Base-by-base conservation (phyloP, 92 coral and sea anemone genomes). In the Virgularia gustaviana region DNA sequence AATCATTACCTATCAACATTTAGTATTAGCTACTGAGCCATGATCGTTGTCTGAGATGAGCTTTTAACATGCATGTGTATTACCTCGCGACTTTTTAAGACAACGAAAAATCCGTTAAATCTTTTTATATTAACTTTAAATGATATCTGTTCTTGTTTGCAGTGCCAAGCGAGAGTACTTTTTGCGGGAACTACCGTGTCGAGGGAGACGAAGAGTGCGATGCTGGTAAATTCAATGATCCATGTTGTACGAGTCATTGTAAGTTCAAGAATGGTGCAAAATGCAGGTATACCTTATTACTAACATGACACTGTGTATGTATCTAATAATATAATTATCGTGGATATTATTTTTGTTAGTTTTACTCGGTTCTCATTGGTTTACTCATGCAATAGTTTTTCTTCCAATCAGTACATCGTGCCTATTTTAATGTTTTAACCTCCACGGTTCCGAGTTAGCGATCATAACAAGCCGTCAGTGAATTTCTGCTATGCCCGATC, bases 191-290 rank as follows among this genome's bases (percentile, higher is more conserved):
- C 63, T 92, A 73, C 85, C 90, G 88, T 73, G 71, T 39, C 13
- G 98, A 92, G 59, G 67, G 60, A 6, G 89, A 81, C 1, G 98
- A 92, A 49, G 75, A 86, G 11, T 92, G 98, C 53, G 98, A 92
- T 38, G 90, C 98, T 0, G 98, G 98, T 9, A 82, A 59, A 15
- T 56, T 79, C 3, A 57, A 15, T 4, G 83, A 76, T 13, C 77
- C 76, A 24, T 19, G 20, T 31, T 91, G 97, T 64, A 79, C 89
- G 1, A 81, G n/a, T 24, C 79, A 72, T 13, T 92, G 98, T 75
- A 86, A 89, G 54, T 80, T 92, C 7, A 75, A 73, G 34, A 41
- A 49, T 0, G 49, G 30, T 6, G 78, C 81, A 12, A 56, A 52
- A 9, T 92, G 98, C 94, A 92, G 98, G 98, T 89, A 28, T 24